Evolutionary conservation across 1,140 invertebrate species (phyloP).

Genomic region (Mercenaria mercenaria): DNA sequence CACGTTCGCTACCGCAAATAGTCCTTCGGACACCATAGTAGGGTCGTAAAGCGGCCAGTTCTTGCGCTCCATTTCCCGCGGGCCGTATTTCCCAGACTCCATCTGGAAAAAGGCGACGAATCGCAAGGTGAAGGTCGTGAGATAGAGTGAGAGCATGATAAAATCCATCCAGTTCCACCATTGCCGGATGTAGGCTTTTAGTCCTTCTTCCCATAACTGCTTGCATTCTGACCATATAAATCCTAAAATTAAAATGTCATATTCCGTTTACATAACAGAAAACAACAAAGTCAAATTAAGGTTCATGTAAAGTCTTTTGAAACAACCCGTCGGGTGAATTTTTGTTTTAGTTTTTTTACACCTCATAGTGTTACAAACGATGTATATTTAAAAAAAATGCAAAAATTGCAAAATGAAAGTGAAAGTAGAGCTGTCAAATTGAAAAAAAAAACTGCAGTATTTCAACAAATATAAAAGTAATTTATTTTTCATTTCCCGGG

Average conservation of each 20-base stretch:
- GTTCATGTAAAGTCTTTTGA: too few species aligned
- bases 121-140: slow-evolving; percentile 86
- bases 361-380: too few species aligned
- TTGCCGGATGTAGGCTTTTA: slow-evolving; percentile 96
- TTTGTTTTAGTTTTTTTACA: too few species aligned
- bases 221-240: slow-evolving; percentile 96
- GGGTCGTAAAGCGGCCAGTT: slow-evolving; percentile 85
- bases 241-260: slow-evolving; percentile 88
- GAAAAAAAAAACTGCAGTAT: too few species aligned
- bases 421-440: too few species aligned
- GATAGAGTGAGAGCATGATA: slow-evolving; percentile 89
- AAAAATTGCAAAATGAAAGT: too few species aligned
- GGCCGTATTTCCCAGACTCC: slow-evolving; percentile 81
- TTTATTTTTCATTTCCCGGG: too few species aligned
- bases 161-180: slow-evolving; percentile 99
- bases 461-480: too few species aligned
- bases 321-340: too few species aligned
- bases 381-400: too few species aligned
- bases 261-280: too few species aligned
- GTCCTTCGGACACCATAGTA: slow-evolving; percentile 84
- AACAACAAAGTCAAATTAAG: too few species aligned
- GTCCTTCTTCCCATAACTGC: slow-evolving; percentile 94
- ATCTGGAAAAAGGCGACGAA: slow-evolving; percentile 83
- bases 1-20: slow-evolving; percentile 86
- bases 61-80: slow-evolving; percentile 76